Percentiles rank a stretch among this genome's conserved stretches.
Evolutionary conservation across 2,888 invertebrate genomes (phyloP).

Genomic region (Drosophila kuntzei): DNA sequence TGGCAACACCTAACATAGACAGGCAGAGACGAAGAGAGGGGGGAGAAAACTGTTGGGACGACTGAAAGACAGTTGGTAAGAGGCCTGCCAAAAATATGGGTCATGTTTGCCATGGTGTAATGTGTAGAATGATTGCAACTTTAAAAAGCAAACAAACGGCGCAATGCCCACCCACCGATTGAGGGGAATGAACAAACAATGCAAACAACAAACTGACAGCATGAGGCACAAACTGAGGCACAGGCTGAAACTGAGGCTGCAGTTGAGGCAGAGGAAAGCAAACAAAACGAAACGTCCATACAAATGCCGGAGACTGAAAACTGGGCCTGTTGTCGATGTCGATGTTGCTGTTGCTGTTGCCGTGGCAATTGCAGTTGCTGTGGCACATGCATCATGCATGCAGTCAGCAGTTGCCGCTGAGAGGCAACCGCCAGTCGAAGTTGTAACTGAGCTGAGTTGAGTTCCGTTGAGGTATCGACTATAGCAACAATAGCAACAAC

Average conservation of each 20-base stretch:
- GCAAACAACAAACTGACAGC: constrained; percentile 66
- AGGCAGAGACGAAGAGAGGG: not conserved
- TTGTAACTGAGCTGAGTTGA: constrained; percentile 8
- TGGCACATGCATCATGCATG: constrained; percentile 42
- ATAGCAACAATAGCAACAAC: constrained; percentile 18
- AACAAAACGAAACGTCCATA: constrained; percentile 61
- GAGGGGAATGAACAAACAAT: constrained; percentile 54
- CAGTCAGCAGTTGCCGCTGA: constrained; percentile 37
- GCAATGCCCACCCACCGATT: constrained; percentile 23
- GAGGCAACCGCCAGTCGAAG: constrained; percentile 32
- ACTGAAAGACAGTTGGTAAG: constrained; percentile 23
- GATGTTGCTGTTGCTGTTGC: constrained; percentile 15
- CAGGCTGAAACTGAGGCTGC: not conserved
- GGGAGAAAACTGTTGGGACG: not conserved
- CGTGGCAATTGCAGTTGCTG: constrained; percentile 11
- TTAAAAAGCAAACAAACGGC: constrained; percentile 77
- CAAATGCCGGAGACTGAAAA: constrained; percentile 50
- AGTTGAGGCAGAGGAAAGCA: constrained; percentile 32
- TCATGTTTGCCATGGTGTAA: constrained; percentile 84
- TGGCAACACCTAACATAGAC: constrained; percentile 32
- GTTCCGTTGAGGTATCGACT: constrained; percentile 46
- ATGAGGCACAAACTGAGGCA: constrained; percentile 30
- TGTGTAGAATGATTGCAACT: constrained; percentile 83
- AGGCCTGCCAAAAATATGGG: constrained; percentile 73
- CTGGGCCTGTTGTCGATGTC: constrained; percentile 43